Evolutionary conservation across 2,113 vertebrate species (phyloP).

Genomic region (Oreocharis arfaki): DNA sequence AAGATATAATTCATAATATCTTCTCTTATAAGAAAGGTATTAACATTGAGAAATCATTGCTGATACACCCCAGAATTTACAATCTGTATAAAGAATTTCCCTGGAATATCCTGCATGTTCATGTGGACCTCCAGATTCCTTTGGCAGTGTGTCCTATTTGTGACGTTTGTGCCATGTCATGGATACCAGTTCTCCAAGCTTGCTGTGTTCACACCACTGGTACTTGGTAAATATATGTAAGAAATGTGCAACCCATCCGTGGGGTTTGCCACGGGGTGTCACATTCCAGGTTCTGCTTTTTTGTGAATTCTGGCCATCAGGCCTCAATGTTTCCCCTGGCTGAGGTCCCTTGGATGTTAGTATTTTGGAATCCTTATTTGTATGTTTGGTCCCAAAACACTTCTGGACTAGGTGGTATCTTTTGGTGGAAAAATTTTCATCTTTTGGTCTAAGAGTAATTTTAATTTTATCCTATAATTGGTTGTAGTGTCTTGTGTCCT

Average conservation of each 20-base stretch:
- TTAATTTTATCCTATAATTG: not conserved
- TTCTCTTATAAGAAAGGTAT: not conserved
- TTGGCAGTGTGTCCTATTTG: not conserved
- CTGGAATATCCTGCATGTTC: not conserved
- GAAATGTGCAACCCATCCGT: not conserved
- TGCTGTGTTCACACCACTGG: not conserved
- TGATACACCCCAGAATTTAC: not conserved
- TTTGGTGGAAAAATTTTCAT: not conserved
- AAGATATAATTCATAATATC: not conserved
- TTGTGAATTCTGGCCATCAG: not conserved
- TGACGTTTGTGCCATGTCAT: fast-evolving
- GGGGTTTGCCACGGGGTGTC: not conserved
- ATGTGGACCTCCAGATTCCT: not conserved
- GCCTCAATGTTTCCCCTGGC: not conserved
- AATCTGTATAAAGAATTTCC: not conserved
- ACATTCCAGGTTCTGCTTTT: not conserved
- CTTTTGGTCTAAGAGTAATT: not conserved
- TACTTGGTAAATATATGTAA: not conserved
- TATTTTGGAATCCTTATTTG: not conserved
- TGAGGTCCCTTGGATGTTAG: not conserved
- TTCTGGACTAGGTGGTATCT: not conserved
- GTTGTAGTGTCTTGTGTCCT: not conserved
- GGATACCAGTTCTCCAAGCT: not conserved
- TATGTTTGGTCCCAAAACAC: not conserved
- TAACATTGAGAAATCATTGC: not conserved